Percentiles rank a stretch among this genome's conserved stretches.
Conservation (phyloP, 2,113 vertebrate genomes). For the Tiliqua scincoides region DNA sequence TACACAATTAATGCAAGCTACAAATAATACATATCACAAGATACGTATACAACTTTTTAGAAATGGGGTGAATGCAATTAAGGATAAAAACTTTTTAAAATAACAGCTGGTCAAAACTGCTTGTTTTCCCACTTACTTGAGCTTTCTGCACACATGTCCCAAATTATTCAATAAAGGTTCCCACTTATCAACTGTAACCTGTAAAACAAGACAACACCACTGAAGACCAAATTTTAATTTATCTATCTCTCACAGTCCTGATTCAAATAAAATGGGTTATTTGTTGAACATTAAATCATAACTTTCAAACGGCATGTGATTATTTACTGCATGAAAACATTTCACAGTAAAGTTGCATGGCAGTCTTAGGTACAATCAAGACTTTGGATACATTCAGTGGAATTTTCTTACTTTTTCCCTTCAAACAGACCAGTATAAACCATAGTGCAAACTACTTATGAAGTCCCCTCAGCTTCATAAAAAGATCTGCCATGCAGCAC, state of each 20-base stretch:
- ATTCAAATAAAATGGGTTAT: background rate
- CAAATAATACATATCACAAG: background rate
- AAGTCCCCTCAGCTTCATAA: background rate
- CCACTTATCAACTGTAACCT: slow-evolving; percentile 99
- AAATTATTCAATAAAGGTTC: slow-evolving; percentile 97
- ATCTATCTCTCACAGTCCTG: background rate
- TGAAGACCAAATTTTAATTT: background rate
- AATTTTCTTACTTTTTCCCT: background rate
- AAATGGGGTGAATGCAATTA: background rate
- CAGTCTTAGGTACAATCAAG: background rate
- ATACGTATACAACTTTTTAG: background rate
- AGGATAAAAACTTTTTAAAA: background rate
- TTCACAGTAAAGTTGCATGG: background rate
- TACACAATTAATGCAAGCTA: background rate
- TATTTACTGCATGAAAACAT: background rate
- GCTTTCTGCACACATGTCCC: slow-evolving; percentile 96
- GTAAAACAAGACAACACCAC: slow-evolving; percentile 59
- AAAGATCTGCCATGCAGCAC: background rate
- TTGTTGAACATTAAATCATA: background rate
- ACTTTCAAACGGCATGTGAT: background rate
- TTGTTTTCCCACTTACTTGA: slow-evolving; percentile 87
- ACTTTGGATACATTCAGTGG: background rate
- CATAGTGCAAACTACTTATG: background rate
- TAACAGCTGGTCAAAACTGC: background rate
- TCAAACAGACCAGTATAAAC: too few relatives aligned